These are phyloP conservation scores for Amphipyra tragopoginis DNA, from an alignment of 2,888 invertebrate species.

Conservation along the genomic window DNA sequence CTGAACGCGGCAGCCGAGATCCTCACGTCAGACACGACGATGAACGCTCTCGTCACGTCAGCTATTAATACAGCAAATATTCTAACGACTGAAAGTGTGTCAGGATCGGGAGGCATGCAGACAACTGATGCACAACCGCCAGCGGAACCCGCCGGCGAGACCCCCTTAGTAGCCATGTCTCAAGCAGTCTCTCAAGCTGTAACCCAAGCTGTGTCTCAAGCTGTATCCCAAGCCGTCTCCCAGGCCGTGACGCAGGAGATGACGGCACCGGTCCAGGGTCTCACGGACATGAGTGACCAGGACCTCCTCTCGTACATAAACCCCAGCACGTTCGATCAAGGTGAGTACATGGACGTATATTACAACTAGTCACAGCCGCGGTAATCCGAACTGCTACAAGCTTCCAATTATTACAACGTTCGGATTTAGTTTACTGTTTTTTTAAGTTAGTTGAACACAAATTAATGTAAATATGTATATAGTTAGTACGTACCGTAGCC, in stretches of 20 bases:
- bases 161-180: constrained; percentile 85
- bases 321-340: constrained; percentile 96
- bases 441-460: constrained; percentile 23
- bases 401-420: constrained; percentile 18
- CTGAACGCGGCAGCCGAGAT: constrained; percentile 93
- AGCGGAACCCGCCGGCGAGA: constrained; percentile 75
- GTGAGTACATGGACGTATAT: constrained; percentile 87
- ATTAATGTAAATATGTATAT: constrained; percentile 48
- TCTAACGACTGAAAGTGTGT: constrained; percentile 77
- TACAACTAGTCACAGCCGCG: constrained; percentile 59
- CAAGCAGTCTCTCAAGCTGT: constrained; percentile 88
- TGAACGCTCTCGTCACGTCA: constrained; percentile 89
- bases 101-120: constrained; percentile 62
- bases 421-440: constrained; percentile 30
- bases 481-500: constrained; percentile 36
- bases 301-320: constrained; percentile 97
- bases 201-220: constrained; percentile 85
- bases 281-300: constrained; percentile 96
- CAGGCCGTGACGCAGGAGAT: constrained; percentile 88
- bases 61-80: constrained; percentile 88
- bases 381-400: constrained; percentile 44
- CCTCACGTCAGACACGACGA: constrained; percentile 91
- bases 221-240: constrained; percentile 85
- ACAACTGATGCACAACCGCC: constrained; percentile 72
- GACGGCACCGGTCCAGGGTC: constrained; percentile 92